phyloP scores from a whole-genome alignment of 2,888 invertebrate genomes.

The Cactoblastis cactorum region DNA sequence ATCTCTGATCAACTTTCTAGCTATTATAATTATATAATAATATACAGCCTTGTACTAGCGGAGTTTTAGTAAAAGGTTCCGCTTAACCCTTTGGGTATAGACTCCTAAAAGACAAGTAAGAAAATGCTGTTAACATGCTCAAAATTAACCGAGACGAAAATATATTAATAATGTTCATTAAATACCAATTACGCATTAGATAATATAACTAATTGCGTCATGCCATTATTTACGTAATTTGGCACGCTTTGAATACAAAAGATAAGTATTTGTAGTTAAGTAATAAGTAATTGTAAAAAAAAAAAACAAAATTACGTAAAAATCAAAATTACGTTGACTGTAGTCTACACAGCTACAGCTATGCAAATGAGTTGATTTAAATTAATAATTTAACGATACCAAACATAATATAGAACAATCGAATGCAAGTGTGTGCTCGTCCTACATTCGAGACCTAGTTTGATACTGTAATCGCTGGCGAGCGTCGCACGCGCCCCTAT shows the following conservation, averaged over 20 bases:
- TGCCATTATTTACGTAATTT: too few species aligned
- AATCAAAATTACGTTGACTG: not conserved
- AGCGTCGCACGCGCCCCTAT: constrained; percentile 35
- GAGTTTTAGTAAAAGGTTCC: too few species aligned
- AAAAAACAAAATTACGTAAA: not conserved
- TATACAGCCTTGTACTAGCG: too few species aligned
- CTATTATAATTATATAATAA: too few species aligned
- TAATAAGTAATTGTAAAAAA: constrained; percentile 5
- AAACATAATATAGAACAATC: constrained; percentile 25
- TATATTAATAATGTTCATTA: too few species aligned
- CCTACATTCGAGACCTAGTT: constrained; percentile 55
- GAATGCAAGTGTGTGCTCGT: constrained; percentile 34
- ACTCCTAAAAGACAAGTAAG: too few species aligned
- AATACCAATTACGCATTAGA: not conserved
- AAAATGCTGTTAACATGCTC: too few species aligned
- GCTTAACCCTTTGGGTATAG: too few species aligned
- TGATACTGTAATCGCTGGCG: constrained; percentile 48
- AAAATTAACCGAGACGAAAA: too few species aligned
- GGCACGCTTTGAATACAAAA: not conserved
- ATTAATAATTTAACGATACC: constrained; percentile 13
- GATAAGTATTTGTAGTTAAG: not conserved
- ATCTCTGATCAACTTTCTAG: too few species aligned
- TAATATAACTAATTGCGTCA: too few species aligned
- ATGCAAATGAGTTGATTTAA: not conserved
- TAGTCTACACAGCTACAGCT: not conserved